phyloP scores from a whole-genome alignment of 1,140 invertebrate genomes.

The Halesus radiatus region DNA sequence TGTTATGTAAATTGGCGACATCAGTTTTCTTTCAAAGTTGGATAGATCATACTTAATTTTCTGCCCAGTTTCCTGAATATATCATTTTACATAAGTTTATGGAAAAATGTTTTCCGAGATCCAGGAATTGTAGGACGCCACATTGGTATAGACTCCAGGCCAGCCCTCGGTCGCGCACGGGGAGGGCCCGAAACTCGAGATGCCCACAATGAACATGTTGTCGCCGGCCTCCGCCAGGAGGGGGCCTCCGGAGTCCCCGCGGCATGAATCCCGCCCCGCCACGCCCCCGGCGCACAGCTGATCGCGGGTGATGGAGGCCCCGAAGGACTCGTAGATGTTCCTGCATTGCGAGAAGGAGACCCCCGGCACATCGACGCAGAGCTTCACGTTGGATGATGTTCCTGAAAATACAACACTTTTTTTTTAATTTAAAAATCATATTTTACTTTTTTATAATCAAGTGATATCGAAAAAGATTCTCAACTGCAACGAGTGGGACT shows the following conservation, averaged over 20 bases:
- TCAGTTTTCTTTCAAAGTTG: too few relatives aligned
- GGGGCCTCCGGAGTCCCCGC: conserved; percentile 78
- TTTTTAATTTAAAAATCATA: too few relatives aligned
- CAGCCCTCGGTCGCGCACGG: conserved; percentile 78
- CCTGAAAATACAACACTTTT: conserved; percentile 35
- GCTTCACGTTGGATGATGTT: conserved; percentile 66
- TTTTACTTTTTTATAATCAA: too few relatives aligned
- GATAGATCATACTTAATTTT: too few relatives aligned
- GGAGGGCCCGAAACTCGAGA: conserved; percentile 83
- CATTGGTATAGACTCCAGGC: conserved; percentile 84
- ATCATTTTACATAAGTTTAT: background rate
- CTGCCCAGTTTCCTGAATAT: too few relatives aligned
- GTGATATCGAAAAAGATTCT: too few relatives aligned
- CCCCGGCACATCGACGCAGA: conserved; percentile 70
- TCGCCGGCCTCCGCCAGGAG: conserved; percentile 70
- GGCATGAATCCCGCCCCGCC: conserved; percentile 76
- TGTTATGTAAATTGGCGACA: too few relatives aligned
- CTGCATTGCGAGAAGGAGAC: conserved; percentile 64
- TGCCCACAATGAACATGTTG: conserved; percentile 67
- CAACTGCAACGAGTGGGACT: too few relatives aligned
- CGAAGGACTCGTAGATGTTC: conserved; percentile 62
- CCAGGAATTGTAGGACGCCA: conserved; percentile 79
- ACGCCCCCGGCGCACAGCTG: conserved; percentile 77
- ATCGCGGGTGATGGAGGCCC: conserved; percentile 59
- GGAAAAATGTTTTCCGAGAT: background rate